A percentile compares a stretch with the other conserved stretches of the same genome.
These are phyloP conservation scores for Poeciliopsis prolifica DNA, from an alignment of 2,113 vertebrate species.

Conservation along the genomic window DNA sequence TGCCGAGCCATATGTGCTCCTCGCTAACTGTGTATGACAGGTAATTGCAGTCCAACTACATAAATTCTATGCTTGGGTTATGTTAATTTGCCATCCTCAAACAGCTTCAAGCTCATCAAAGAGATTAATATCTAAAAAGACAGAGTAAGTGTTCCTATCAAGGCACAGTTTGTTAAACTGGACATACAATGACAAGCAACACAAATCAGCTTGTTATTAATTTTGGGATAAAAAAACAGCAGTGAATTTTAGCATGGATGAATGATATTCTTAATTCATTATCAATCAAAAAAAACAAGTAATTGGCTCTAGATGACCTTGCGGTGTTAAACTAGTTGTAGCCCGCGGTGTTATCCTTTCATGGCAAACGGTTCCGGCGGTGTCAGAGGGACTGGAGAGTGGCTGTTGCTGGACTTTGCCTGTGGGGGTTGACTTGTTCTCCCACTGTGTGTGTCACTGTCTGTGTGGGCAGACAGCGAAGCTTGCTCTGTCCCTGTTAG, in stretches of 20 bases:
- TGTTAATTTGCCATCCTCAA: background rate
- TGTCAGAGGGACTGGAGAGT: slow-evolving; percentile 29
- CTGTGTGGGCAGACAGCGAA: slow-evolving; percentile 66
- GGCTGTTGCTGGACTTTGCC: slow-evolving; percentile 41
- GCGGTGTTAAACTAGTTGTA: slow-evolving; percentile 5
- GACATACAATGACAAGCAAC: background rate
- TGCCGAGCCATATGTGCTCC: background rate
- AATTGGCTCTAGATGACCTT: slow-evolving; percentile 16
- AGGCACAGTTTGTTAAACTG: background rate
- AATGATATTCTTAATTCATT: background rate
- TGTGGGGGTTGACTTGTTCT: slow-evolving; percentile 58
- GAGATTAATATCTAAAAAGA: slow-evolving; percentile 5
- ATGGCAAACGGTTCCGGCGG: slow-evolving; percentile 19
- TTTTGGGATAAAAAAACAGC: slow-evolving; percentile 1
- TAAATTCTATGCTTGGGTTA: background rate
- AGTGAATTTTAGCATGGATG: background rate
- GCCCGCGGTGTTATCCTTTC: slow-evolving; percentile 19
- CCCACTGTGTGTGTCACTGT: slow-evolving; percentile 54
- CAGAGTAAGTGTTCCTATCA: background rate
- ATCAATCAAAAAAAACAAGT: background rate
- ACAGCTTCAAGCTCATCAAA: slow-evolving; percentile 2
- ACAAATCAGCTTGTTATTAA: background rate
- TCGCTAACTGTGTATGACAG: slow-evolving; percentile 6
- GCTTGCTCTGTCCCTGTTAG: slow-evolving; percentile 66
- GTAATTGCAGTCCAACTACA: slow-evolving; percentile 6